These are phyloP conservation scores for Trachythela sp. DNA, from an alignment of 64 coral and sea anemone genomes.

Conservation along the genomic window DNA sequence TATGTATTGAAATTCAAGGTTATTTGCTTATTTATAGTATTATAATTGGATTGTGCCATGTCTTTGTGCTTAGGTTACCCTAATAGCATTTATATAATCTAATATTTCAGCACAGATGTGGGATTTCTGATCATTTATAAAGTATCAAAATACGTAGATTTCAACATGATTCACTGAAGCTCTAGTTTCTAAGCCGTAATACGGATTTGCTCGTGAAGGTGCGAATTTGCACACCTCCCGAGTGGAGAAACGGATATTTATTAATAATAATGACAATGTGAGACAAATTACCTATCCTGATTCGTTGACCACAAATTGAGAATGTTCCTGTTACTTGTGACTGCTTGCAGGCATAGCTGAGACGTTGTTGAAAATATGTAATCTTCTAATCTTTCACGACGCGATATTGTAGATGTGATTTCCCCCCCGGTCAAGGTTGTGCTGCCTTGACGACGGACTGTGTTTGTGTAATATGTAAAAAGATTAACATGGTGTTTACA, in stretches of 20 bases:
- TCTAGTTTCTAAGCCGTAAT: neutral
- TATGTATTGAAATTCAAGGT: neutral
- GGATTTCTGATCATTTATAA: neutral
- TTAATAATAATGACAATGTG: neutral
- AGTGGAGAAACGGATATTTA: neutral
- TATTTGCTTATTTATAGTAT: neutral
- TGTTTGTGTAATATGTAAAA: neutral
- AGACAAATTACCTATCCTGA: neutral
- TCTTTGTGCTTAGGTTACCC: neutral
- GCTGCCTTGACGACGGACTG: neutral
- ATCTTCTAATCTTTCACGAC: neutral
- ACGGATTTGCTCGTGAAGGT: neutral
- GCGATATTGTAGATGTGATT: neutral
- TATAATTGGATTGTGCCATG: neutral
- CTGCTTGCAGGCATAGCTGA: no score
- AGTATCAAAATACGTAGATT: neutral
- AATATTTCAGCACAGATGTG: neutral
- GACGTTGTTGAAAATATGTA: neutral
- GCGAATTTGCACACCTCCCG: neutral
- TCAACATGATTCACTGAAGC: neutral
- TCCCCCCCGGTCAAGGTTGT: neutral
- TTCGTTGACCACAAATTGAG: neutral
- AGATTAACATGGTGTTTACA: neutral
- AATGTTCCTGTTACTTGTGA: neutral
- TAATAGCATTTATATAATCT: neutral